Base-by-base conservation (phyloP, 2,113 vertebrate genomes). In the Oreotragus oreotragus region DNA sequence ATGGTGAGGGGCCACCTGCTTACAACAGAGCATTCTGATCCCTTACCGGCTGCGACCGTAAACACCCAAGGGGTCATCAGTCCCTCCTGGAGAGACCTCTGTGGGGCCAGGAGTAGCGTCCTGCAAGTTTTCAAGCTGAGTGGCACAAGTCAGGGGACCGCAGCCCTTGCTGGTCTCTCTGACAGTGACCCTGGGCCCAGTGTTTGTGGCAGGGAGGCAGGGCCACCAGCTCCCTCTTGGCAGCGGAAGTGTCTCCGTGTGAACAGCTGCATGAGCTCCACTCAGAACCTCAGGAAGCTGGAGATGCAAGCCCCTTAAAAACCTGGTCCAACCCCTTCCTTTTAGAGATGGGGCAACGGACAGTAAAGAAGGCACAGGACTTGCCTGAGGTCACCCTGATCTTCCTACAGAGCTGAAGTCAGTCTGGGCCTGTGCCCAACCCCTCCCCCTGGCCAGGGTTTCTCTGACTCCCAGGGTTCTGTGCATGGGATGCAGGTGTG, bases 21-120 rank as follows among this genome's bases (percentile, higher is more conserved):
- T 2, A 2, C 62, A 14, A 10, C 17, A 12, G 51, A 57, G 36
- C 2, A 3, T 33, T 33, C 53, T 13, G 39, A 21, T 8, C 66
- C 47, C 13, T 73, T 4, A 27, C 58, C 0, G 0, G 58, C 70
- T 9, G 6, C 10, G 4, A 39, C 25, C 6, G 2, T 5, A 21
- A 43, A 1, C 77, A 14, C 30, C 66, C 53, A 8, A 0, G 7
- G 43, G 19, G 7, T 15, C 45, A 23, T 21, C 5, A 2, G 58
- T 45, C 11, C 15, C 5, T n/a, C 84, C 90, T 15, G 15, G 23
- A 55, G 33, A 79, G 86, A 28, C 23, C 80, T 2, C 23, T 33
- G 30, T 3, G 51, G 39, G 21, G 21, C 58, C 51, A 1, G 23
- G 36, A 57, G 25, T 43, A 10, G 36, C 2, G 0, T 2, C n/a